phyloP scores from a whole-genome alignment of 1,140 invertebrate species.

The Aphaenogaster ashmeadi region DNA sequence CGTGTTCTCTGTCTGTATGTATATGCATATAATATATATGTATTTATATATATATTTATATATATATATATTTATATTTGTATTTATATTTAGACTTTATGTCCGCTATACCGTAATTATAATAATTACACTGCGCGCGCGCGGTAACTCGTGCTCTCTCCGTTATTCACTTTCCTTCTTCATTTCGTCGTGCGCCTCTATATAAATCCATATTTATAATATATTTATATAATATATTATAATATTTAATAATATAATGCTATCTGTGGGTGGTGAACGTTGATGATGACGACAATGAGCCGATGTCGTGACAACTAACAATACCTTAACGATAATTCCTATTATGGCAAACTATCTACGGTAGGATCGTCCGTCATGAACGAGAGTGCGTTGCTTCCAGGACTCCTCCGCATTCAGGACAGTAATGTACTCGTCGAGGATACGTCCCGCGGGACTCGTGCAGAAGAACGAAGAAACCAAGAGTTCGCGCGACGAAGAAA shows the following conservation, averaged over 20 bases:
- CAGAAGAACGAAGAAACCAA: slow-evolving; percentile 20
- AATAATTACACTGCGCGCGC: slow-evolving; percentile 74
- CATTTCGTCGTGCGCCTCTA: slow-evolving; percentile 65
- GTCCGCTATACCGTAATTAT: slow-evolving; percentile 71
- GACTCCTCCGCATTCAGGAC: slow-evolving; percentile 58
- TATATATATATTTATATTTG: slow-evolving; percentile 74
- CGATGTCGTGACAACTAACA: slow-evolving; percentile 65
- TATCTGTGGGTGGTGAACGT: slow-evolving; percentile 67
- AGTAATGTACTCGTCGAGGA: slow-evolving; percentile 55
- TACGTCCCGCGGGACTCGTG: slow-evolving; percentile 24
- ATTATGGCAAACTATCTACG: slow-evolving; percentile 70
- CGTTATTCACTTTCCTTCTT: slow-evolving; percentile 4
- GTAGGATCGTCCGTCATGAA: slow-evolving; percentile 68
- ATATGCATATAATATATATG: slow-evolving; percentile 71
- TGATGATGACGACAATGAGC: slow-evolving; percentile 69
- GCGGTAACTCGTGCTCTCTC: slow-evolving; percentile 53
- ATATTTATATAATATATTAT: slow-evolving; percentile 78
- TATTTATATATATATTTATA: slow-evolving; percentile 62
- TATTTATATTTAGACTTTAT: slow-evolving; percentile 71
- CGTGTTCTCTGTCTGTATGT: slow-evolving; percentile 62
- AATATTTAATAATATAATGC: slow-evolving; percentile 75
- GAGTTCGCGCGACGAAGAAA: slow-evolving; percentile 8
- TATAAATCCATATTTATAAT: slow-evolving; percentile 82
- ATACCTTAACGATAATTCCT: slow-evolving; percentile 55
- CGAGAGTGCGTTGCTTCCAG: slow-evolving; percentile 52